Percentiles rank a stretch among this genome's conserved stretches.
Evolutionary conservation across 2,113 vertebrate species (phyloP).

Genomic region (Trichechus manatus): DNA sequence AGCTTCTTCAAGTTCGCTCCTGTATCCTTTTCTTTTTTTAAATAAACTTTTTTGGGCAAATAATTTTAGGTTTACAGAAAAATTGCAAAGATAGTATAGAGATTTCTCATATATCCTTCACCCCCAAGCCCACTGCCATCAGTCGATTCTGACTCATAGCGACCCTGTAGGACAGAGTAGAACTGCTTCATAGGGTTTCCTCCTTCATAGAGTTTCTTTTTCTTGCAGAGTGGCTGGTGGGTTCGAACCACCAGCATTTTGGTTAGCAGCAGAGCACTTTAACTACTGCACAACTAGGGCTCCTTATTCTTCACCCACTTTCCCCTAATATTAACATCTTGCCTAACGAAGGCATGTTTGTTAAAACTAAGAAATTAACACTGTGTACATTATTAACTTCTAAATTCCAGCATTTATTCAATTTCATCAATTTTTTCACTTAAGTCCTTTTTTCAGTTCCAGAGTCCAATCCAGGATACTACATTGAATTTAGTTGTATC

Average conservation of each 20-base stretch:
- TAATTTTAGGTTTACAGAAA: constrained; percentile 18
- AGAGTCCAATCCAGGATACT: neutral
- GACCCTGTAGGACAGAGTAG: too few relatives aligned
- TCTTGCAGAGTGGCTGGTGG: too few relatives aligned
- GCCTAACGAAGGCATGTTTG: neutral
- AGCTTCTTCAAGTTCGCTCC: neutral
- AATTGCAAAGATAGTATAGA: neutral
- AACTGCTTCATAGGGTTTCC: too few relatives aligned
- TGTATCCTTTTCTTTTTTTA: neutral
- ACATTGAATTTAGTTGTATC: neutral
- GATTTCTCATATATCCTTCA: neutral
- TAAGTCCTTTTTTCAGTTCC: neutral
- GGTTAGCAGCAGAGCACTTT: too few relatives aligned
- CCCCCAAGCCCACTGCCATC: too few relatives aligned
- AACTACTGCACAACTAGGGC: too few relatives aligned
- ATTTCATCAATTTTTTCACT: neutral
- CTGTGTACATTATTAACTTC: neutral
- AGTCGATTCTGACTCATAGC: too few relatives aligned
- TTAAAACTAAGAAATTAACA: neutral
- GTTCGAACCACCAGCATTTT: too few relatives aligned
- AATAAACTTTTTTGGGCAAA: constrained; percentile 7
- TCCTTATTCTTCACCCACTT: neutral
- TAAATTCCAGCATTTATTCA: neutral
- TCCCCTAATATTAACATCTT: neutral
- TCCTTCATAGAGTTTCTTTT: too few relatives aligned